Conservation (phyloP, 1,140 invertebrate genomes). For the Neodiprion lecontei region DNA sequence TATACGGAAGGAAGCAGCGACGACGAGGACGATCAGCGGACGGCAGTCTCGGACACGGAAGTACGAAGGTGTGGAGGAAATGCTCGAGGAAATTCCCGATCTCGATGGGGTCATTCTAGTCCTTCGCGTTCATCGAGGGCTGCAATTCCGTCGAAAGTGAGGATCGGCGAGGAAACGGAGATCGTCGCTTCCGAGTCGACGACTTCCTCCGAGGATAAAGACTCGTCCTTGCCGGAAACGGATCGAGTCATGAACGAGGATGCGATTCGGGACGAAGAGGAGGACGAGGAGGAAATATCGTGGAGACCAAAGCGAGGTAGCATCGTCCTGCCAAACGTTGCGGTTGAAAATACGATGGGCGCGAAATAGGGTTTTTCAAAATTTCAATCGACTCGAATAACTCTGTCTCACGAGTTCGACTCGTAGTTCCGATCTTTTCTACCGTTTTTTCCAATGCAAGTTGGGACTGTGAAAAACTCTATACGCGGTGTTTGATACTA, state of each 20-base stretch:
- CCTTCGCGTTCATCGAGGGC: background rate
- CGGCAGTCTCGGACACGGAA: background rate
- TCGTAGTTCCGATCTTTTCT: no score
- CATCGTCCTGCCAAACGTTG: background rate
- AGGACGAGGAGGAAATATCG: slow-evolving; percentile 28
- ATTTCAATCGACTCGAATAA: no score
- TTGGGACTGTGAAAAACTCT: background rate
- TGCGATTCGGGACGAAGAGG: slow-evolving; percentile 1
- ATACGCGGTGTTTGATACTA: background rate
- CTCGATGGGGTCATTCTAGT: background rate
- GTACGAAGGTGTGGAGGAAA: background rate
- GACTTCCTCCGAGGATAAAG: background rate
- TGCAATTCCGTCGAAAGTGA: background rate
- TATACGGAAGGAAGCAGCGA: slow-evolving; percentile 35
- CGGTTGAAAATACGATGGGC: no score
- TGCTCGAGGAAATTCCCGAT: background rate
- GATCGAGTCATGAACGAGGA: background rate
- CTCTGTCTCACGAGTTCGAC: no score
- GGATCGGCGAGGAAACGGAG: background rate
- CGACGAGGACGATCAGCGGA: slow-evolving; percentile 14
- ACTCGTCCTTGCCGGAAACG: background rate
- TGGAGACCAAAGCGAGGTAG: slow-evolving; percentile 35
- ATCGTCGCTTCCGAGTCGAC: background rate
- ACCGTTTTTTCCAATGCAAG: no score
- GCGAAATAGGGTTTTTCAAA: no score